A percentile compares a stretch with the other conserved stretches of the same genome.
Evolutionary conservation across 2,113 vertebrate species (phyloP).

Genomic region (Casuarius casuarius): DNA sequence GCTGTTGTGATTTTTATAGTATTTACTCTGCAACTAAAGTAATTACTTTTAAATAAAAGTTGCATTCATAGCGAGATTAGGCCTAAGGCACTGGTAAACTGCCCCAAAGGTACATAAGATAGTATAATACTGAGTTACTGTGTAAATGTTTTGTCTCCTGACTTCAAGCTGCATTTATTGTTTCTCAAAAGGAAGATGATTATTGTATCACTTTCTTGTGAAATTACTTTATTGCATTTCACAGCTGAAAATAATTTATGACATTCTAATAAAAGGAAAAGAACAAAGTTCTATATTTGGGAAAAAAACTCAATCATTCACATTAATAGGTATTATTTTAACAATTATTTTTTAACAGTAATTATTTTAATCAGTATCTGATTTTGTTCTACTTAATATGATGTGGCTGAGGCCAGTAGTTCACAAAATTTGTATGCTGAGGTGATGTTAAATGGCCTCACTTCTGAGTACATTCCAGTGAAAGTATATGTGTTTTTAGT

Average conservation of each 20-base stretch:
- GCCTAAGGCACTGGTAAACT: background rate
- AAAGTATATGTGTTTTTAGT: accelerated
- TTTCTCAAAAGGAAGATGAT: background rate
- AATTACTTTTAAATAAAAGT: background rate
- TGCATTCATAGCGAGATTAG: background rate
- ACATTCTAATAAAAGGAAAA: background rate
- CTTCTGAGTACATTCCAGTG: accelerated
- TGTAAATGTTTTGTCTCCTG: background rate
- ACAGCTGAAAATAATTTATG: background rate
- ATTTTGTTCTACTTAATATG: background rate
- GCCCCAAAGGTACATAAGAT: background rate
- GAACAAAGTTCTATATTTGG: background rate
- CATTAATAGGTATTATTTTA: background rate
- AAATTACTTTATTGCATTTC: conserved; percentile 1
- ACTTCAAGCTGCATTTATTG: accelerated
- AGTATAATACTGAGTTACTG: accelerated
- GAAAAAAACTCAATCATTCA: background rate
- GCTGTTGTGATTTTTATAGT: background rate
- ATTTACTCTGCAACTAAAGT: background rate
- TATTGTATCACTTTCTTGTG: background rate
- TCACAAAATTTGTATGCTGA: background rate
- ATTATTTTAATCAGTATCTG: background rate
- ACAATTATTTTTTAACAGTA: background rate
- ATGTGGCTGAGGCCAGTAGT: background rate
- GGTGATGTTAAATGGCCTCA: accelerated